Conservation (phyloP, 2,888 invertebrate species). For the Periphyllus acericola region DNA sequence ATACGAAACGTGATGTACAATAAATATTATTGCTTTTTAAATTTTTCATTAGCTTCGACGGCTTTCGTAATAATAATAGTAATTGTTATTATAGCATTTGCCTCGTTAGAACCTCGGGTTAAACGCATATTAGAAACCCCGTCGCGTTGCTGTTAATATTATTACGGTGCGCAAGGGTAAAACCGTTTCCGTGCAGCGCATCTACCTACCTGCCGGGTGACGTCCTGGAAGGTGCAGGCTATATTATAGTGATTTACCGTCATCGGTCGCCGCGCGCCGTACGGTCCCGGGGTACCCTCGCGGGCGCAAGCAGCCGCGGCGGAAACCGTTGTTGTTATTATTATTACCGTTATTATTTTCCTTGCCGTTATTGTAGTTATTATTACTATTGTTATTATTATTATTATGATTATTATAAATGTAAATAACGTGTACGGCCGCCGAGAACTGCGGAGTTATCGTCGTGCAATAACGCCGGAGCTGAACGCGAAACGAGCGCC, state of each 20-base stretch:
- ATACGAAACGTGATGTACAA: too few species aligned
- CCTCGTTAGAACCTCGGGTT: too few species aligned
- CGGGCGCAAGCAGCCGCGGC: not conserved
- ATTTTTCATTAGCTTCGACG: too few species aligned
- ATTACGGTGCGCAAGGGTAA: not conserved
- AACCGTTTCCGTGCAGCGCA: not conserved
- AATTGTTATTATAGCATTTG: too few species aligned
- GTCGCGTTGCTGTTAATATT: not conserved
- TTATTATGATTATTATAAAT: not conserved
- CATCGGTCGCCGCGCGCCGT: not conserved
- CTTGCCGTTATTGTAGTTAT: not conserved
- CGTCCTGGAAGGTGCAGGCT: not conserved
- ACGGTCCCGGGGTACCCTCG: not conserved
- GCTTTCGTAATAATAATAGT: too few species aligned
- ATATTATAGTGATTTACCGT: not conserved
- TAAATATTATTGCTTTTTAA: too few species aligned
- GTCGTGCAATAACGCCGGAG: not conserved
- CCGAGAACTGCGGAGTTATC: not conserved
- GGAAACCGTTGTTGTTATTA: not conserved
- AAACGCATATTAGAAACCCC: not conserved
- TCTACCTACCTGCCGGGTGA: not conserved
- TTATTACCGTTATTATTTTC: too few species aligned
- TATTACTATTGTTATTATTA: not conserved
- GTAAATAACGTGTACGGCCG: not conserved
- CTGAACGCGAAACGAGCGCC: not conserved